A percentile compares a stretch with the other conserved stretches of the same genome.
Evolutionary conservation across 2,888 invertebrate species (phyloP).

Genomic region (Hypena proboscidalis): DNA sequence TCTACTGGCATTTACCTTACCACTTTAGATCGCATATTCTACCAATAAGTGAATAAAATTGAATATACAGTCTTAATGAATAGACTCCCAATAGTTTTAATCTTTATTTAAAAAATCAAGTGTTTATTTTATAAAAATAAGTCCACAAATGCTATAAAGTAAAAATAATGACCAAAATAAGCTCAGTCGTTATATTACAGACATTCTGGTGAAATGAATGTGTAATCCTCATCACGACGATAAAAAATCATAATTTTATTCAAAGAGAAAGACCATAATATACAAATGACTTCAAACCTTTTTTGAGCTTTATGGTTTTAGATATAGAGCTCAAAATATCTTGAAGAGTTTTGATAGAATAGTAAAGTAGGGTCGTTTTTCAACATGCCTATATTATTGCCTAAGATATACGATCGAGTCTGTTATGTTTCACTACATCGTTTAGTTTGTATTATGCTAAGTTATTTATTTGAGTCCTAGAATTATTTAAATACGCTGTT

Average conservation of each 20-base stretch:
- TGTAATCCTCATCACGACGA: conserved; percentile 28
- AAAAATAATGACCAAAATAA: conserved; percentile 21
- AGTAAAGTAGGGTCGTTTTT: conserved; percentile 15
- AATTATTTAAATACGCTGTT: too few relatives aligned
- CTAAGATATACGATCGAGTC: conserved; percentile 28
- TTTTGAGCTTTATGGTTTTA: background rate
- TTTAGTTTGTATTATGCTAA: conserved; percentile 9
- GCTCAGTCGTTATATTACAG: conserved; percentile 20
- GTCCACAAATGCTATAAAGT: conserved; percentile 8
- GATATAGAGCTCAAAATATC: conserved; percentile 8
- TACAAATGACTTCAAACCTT: conserved; percentile 2
- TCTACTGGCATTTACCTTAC: too few relatives aligned
- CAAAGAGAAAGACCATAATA: conserved; percentile 14
- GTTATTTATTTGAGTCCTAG: too few relatives aligned
- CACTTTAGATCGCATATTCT: too few relatives aligned
- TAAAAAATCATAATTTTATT: conserved; percentile 38
- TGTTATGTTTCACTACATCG: conserved; percentile 24
- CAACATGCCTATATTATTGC: conserved; percentile 24
- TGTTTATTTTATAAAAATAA: background rate
- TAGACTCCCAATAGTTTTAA: too few relatives aligned
- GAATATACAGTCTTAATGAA: too few relatives aligned
- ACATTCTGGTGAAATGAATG: conserved; percentile 27
- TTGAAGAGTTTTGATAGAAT: conserved; percentile 9
- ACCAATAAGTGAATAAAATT: too few relatives aligned
- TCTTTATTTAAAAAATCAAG: too few relatives aligned